These are phyloP conservation scores for Bucorvus abyssinicus DNA, from an alignment of 2,797 vertebrate species.

Conservation along the genomic window DNA sequence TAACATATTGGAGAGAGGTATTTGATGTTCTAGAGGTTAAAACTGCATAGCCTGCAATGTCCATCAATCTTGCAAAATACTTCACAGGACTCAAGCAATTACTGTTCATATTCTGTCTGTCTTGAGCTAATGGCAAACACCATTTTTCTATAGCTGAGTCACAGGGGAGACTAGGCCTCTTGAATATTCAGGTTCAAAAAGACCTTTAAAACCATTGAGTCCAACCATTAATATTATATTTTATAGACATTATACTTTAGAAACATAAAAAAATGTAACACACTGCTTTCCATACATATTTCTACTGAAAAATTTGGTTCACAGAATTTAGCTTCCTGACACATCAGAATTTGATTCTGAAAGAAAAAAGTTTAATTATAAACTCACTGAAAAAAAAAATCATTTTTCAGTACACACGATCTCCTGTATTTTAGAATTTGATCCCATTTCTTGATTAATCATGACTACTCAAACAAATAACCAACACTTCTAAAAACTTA, in stretches of 20 bases:
- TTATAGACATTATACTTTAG: background rate
- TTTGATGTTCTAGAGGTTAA: background rate
- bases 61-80: background rate
- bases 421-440: background rate
- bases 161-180: background rate
- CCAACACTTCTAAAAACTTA: background rate
- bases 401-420: background rate
- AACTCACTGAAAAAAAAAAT: background rate
- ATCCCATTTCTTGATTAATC: background rate
- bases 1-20: background rate
- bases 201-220: background rate
- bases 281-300: background rate
- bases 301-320: background rate
- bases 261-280: background rate
- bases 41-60: background rate
- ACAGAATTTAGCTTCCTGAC: background rate
- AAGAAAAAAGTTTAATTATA: background rate
- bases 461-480: background rate
- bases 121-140: background rate
- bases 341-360: background rate
- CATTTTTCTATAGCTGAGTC: background rate
- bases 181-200: background rate
- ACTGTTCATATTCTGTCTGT: background rate
- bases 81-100: background rate
- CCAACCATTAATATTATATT: background rate